Base-by-base conservation (phyloP, 2,113 vertebrate species). In the Caracal caracal region DNA sequence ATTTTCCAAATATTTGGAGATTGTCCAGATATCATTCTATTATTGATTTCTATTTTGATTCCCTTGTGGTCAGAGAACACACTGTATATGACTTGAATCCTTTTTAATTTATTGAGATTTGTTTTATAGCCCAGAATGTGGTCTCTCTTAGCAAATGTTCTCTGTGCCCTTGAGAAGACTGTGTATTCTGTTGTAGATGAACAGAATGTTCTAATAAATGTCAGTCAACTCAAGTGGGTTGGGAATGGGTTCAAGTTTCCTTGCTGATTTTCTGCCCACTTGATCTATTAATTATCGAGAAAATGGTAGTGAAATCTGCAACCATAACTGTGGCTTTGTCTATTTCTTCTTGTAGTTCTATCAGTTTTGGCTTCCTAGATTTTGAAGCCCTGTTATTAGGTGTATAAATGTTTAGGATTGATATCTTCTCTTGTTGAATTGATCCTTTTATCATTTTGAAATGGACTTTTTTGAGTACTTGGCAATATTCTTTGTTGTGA, bases 31-130 rank as follows among this genome's bases (percentile, higher is more conserved):
- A 43, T 30, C 20, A 92, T 63, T 35, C 47, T 95, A 30, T n/a
- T 63, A 51, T 56, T 92, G 61, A 61, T 71, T 96, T 88, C 26
- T 79, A 88, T 56, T 95, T 93, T 81, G 95, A 94, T 94, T 92
- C 28, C 10, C 71, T 94, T 88, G 33, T 82, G 93, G 30, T 40
- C 28, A 91, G 20, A 82, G 73, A 94, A 82, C n/a, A 65, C 37
- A 63, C 49, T 51, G 2, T 68, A 12, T 61, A 43, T 87, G 81
- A 61, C 17, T 15, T 63, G 70, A 88, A 76, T 43, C 35, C 10
- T 66, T 90, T 59, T 63, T 35, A 63, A 93, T 90, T 85, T 84
- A 93, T 51, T 68, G 53, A 93, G 19, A 79, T 8, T 88, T 51
- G 30, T 56, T 63, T 95, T 68, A 80, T 28, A 28, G 35, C 53